Evolutionary conservation across 2,113 vertebrate genomes (phyloP), one percentile per base, ranked within the genome.

Genomic region (Archocentrus centrarchus): DNA sequence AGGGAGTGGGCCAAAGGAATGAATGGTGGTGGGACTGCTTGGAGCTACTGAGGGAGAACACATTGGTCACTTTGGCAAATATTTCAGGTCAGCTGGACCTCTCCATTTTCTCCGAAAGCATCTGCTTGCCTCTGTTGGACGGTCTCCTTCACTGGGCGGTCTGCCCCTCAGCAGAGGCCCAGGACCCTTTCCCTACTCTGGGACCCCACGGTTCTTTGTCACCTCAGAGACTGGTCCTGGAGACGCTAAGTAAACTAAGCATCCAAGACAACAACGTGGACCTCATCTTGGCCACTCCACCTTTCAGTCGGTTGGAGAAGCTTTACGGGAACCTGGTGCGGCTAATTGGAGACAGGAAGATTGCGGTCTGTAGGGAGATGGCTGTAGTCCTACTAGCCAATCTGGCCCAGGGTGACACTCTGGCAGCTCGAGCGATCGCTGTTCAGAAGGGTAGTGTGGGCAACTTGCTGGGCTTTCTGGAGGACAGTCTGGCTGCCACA

Each of bases 11-110:
- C 92, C 97, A 97, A 94, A 97, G 97, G 92, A 97, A 98, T 37
- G 98, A 99, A 92, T 99, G 98, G 98, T 99, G 98, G 98, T 99
- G 98, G 98, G 98, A 99, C 97, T 99, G 98, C 95, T 95, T 99
- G 96, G 98, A 98, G 94, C 96, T 98, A 92, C 97, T 99, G 89
- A 96, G 98, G 83, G 98, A 99, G 93, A 99, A 99, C 89, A 98
- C 98, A 1, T 92, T 99, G 96, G 98, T 99, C 94, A 99, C 98
- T 0, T 93, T 99, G 92, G 98, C 98, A 82, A 99, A 99, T 93
- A 98, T 99, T 96, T 99, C 98, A 75, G 98, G 98, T 86, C 98
- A 99, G 91, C 96, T 99, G 90, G 98, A 99, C 96, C 97, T 99
- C 83, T 99, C 98, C 55, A 92, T 98, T 3, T 99, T 99, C 95